Evolutionary conservation across 2,888 invertebrate genomes (phyloP).

Genomic region (Mayetiola destructor): DNA sequence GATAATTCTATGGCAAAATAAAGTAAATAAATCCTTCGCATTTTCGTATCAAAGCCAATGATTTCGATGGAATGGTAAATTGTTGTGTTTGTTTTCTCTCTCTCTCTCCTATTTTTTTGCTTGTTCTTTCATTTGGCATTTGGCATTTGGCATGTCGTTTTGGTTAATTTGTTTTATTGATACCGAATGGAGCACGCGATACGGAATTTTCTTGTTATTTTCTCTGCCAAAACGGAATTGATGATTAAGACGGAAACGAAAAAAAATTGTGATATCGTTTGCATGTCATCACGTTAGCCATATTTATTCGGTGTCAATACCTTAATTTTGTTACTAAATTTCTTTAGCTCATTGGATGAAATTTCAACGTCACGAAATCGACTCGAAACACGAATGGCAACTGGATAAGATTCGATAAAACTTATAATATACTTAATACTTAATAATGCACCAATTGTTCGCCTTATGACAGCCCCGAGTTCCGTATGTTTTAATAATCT

Average conservation of each 20-base stretch:
- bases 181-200: constrained; percentile 3
- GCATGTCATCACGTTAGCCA: constrained; percentile 17
- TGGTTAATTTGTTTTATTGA: constrained; percentile 12
- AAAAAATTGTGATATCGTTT: constrained; percentile 13
- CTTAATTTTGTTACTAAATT: constrained; percentile 13
- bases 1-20: too few relatives aligned
- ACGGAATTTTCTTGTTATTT: background rate
- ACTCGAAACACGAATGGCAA: too few relatives aligned
- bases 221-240: background rate
- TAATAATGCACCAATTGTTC: too few relatives aligned
- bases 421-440: too few relatives aligned
- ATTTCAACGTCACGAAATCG: too few relatives aligned
- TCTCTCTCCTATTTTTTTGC: background rate
- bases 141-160: background rate
- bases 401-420: too few relatives aligned
- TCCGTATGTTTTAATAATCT: too few relatives aligned
- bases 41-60: too few relatives aligned
- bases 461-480: too few relatives aligned
- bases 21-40: too few relatives aligned
- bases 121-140: constrained; percentile 4
- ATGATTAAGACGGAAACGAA: background rate
- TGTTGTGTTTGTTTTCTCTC: background rate
- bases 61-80: too few relatives aligned
- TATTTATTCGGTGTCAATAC: constrained; percentile 16
- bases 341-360: background rate